A percentile compares a stretch with the other conserved stretches of the same genome.
These are phyloP conservation scores for Drosophila flavopinicola DNA, from an alignment of 2,888 invertebrate species.

Conservation along the genomic window DNA sequence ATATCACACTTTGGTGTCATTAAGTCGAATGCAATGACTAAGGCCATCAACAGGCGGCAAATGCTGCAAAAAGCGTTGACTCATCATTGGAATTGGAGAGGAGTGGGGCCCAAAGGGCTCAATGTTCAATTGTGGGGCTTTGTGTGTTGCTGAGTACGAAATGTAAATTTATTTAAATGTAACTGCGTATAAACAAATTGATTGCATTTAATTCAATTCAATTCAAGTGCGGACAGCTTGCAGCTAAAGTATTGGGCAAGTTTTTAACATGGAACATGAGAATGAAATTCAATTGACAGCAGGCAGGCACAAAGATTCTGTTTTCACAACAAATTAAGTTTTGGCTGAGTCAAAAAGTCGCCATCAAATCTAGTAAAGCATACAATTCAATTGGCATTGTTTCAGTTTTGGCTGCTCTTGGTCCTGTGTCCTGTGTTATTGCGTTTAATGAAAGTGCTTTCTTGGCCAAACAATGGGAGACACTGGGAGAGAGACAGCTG, in stretches of 20 bases:
- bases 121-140: conserved; percentile 30
- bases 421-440: conserved; percentile 28
- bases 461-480: conserved; percentile 67
- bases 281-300: conserved; percentile 70
- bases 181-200: conserved; percentile 78
- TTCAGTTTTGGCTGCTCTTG: conserved; percentile 2
- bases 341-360: conserved; percentile 62
- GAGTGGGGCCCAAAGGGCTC: neutral
- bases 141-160: conserved; percentile 24
- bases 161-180: conserved; percentile 71
- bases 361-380: conserved; percentile 72
- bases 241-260: conserved; percentile 5
- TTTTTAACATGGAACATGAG: conserved; percentile 63
- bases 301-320: conserved; percentile 16
- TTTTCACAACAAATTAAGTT: conserved; percentile 45
- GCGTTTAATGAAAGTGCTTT: conserved; percentile 58
- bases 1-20: conserved; percentile 54
- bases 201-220: conserved; percentile 77
- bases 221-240: conserved; percentile 46
- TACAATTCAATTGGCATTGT: conserved; percentile 70
- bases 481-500: conserved; percentile 22
- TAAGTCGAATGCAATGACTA: conserved; percentile 59
- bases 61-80: conserved; percentile 50
- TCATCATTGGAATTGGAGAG: conserved; percentile 39
- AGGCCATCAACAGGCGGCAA: conserved; percentile 36